Evolutionary conservation across 2,113 vertebrate genomes (phyloP).

Genomic region (Gavia stellata): DNA sequence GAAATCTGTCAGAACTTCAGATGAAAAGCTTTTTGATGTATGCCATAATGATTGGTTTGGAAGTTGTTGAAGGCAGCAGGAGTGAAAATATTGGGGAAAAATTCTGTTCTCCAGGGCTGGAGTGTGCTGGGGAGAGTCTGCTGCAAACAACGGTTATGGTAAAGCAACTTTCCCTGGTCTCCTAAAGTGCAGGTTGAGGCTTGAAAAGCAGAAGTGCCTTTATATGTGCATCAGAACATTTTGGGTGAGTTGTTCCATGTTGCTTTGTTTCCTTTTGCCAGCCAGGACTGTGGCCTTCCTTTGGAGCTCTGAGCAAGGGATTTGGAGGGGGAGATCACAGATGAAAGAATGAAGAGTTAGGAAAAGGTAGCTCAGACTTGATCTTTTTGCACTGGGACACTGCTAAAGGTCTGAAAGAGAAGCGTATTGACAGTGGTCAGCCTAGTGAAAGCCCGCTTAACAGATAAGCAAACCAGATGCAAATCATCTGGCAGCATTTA

Average conservation of each 20-base stretch:
- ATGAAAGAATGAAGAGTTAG: not conserved
- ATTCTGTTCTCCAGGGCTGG: not conserved
- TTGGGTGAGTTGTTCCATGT: not conserved
- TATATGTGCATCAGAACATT: not conserved
- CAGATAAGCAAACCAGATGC: not conserved
- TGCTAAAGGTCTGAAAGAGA: not conserved
- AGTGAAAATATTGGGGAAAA: not conserved
- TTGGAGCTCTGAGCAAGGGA: not conserved
- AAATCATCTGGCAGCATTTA: not conserved
- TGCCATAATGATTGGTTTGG: slow-evolving; percentile 14
- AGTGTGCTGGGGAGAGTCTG: not conserved
- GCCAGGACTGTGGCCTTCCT: not conserved
- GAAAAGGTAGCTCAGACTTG: not conserved
- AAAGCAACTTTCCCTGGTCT: not conserved
- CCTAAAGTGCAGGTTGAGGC: not conserved
- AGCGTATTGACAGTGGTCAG: not conserved
- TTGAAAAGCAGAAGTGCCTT: not conserved
- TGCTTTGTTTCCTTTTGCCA: not conserved
- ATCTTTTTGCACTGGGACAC: not conserved
- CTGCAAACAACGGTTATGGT: not conserved
- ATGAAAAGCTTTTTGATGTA: slow-evolving; percentile 28
- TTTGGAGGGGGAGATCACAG: fast-evolving
- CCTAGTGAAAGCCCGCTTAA: not conserved
- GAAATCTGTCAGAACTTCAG: slow-evolving; percentile 39
- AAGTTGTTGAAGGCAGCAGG: slow-evolving; percentile 3